Percentiles rank a stretch among this genome's conserved stretches.
phyloP scores from a whole-genome alignment of 2,888 invertebrate genomes.

The Nemapogon koenigi region DNA sequence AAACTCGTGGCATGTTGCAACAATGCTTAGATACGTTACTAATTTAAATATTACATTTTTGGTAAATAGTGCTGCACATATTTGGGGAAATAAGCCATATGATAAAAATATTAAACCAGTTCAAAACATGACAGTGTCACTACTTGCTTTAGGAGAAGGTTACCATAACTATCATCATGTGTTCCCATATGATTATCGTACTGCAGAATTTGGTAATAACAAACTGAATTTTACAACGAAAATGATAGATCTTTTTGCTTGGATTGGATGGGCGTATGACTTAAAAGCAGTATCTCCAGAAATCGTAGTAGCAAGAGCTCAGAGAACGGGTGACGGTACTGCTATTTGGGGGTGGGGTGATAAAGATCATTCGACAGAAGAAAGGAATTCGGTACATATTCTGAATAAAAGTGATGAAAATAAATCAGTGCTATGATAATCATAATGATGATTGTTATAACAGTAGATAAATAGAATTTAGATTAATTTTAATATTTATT shows the following conservation, averaged over 20 bases:
- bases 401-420: background rate
- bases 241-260: slow-evolving; percentile 33
- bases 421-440: no score
- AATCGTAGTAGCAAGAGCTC: slow-evolving; percentile 21
- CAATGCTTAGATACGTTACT: slow-evolving; percentile 58
- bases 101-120: slow-evolving; percentile 32
- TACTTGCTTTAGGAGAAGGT: slow-evolving; percentile 29
- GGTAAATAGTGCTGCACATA: slow-evolving; percentile 71
- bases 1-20: slow-evolving; percentile 40
- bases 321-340: slow-evolving; percentile 30
- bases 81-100: slow-evolving; percentile 48
- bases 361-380: slow-evolving; percentile 5
- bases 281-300: slow-evolving; percentile 25
- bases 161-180: slow-evolving; percentile 37
- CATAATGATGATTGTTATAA: no score
- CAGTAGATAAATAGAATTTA: no score
- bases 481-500: no score
- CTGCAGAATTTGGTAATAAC: slow-evolving; percentile 33
- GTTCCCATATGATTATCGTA: slow-evolving; percentile 35
- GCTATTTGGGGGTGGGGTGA: slow-evolving; percentile 20
- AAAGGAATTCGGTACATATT: slow-evolving; percentile 1
- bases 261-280: slow-evolving; percentile 36
- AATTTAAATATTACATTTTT: slow-evolving; percentile 69
- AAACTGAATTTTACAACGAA: slow-evolving; percentile 26
- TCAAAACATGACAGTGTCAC: slow-evolving; percentile 22